These are phyloP conservation scores for Epiperipatus broadwayi DNA, from an alignment of 2,888 invertebrate species.

Conservation along the genomic window DNA sequence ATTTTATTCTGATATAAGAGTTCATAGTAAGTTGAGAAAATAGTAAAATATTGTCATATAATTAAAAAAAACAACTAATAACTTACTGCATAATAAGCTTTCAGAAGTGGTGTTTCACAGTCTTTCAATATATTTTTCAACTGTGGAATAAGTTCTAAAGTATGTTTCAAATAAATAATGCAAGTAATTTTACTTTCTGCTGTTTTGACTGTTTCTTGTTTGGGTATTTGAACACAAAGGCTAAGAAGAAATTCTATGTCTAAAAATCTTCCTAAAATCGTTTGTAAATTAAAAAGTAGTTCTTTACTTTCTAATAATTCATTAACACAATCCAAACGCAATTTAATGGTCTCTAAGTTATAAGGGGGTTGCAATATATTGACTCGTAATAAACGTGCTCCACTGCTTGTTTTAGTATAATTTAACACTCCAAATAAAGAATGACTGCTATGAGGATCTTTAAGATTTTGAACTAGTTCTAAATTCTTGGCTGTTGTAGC, in stretches of 20 bases:
- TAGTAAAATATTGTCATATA: too few relatives aligned
- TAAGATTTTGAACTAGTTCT: slow-evolving; percentile 31
- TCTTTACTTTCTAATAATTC: slow-evolving; percentile 50
- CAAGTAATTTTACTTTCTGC: slow-evolving; percentile 60
- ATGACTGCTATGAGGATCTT: slow-evolving; percentile 27
- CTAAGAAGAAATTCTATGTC: slow-evolving; percentile 60
- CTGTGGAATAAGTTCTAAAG: slow-evolving; percentile 48
- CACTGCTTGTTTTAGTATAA: slow-evolving; percentile 48
- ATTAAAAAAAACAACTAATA: too few relatives aligned
- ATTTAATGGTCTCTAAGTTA: slow-evolving; percentile 42
- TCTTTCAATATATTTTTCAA: slow-evolving; percentile 38
- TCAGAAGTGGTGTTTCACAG: slow-evolving; percentile 37
- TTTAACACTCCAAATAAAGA: slow-evolving; percentile 47
- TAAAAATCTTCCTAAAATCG: slow-evolving; percentile 35
- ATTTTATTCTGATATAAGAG: too few relatives aligned
- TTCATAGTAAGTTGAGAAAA: too few relatives aligned
- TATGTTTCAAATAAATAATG: slow-evolving; percentile 51
- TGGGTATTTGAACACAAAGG: slow-evolving; percentile 36
- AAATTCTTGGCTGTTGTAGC: slow-evolving; percentile 56
- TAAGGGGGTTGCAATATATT: slow-evolving; percentile 44
- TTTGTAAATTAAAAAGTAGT: slow-evolving; percentile 41
- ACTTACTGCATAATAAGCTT: slow-evolving; percentile 39
- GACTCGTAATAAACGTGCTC: slow-evolving; percentile 41
- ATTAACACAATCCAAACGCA: slow-evolving; percentile 50
- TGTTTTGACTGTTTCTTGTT: slow-evolving; percentile 32